These are phyloP conservation scores for Austrolebias charrua DNA, from an alignment of 2,797 vertebrate species.

Conservation along the genomic window DNA sequence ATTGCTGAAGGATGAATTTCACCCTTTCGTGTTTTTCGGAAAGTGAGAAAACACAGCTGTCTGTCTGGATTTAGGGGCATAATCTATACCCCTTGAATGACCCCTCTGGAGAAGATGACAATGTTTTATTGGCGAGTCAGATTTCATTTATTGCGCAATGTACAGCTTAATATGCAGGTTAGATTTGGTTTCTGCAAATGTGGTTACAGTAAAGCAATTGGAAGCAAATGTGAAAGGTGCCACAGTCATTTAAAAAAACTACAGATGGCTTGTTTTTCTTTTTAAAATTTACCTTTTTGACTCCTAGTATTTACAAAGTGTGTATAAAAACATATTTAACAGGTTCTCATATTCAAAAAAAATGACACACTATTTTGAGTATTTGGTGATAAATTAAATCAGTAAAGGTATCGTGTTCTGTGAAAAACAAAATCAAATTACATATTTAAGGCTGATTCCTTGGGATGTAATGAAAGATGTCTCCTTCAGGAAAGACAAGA, in stretches of 20 bases:
- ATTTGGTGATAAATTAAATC: constrained; percentile 1
- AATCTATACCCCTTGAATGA: constrained; percentile 65
- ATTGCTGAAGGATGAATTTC: constrained; percentile 78
- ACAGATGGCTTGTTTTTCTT: neutral
- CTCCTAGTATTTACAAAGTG: neutral
- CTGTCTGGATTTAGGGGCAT: constrained; percentile 63
- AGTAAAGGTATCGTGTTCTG: neutral
- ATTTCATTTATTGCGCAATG: constrained; percentile 69
- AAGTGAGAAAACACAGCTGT: constrained; percentile 72
- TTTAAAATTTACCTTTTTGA: constrained; percentile 7
- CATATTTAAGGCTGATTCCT: neutral
- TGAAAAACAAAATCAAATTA: neutral
- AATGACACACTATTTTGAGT: neutral
- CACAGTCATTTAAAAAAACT: constrained; percentile 4
- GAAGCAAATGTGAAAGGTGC: constrained; percentile 34
- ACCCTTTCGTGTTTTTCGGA: constrained; percentile 73
- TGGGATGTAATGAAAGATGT: constrained; percentile 14
- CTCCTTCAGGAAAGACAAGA: constrained; percentile 19
- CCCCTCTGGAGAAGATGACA: constrained; percentile 51
- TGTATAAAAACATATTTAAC: no score
- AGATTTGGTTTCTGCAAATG: constrained; percentile 36
- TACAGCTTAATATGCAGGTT: constrained; percentile 56
- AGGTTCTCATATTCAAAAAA: constrained; percentile 1
- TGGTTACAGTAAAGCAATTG: constrained; percentile 28
- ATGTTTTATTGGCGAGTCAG: constrained; percentile 72